These are phyloP conservation scores for Phalangium opilio DNA, from an alignment of 2,888 invertebrate species.

Conservation along the genomic window DNA sequence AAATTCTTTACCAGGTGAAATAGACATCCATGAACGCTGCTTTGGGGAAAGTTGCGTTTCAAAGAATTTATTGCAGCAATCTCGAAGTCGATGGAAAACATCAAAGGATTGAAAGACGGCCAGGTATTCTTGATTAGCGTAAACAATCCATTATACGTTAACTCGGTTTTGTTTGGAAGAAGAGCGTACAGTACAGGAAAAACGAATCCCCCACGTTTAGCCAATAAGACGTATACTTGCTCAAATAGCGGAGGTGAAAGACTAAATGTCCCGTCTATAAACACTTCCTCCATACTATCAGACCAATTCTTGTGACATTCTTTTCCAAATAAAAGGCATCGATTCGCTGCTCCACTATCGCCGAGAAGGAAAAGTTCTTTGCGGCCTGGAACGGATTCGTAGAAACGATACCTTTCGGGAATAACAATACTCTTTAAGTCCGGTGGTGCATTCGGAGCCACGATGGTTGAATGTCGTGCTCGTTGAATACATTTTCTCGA, in stretches of 20 bases:
- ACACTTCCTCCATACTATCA: no score
- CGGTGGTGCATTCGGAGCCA: no score
- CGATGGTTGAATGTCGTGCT: no score
- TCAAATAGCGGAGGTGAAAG: neutral
- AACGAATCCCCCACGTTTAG: neutral
- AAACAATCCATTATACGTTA: neutral
- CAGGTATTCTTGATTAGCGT: neutral
- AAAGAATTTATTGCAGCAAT: constrained; percentile 4
- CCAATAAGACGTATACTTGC: constrained; percentile 4
- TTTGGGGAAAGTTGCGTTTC: no score
- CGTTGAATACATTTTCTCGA: no score
- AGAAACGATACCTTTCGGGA: no score
- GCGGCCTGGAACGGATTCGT: no score
- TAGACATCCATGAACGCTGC: constrained; percentile 4
- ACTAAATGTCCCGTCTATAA: constrained; percentile 7
- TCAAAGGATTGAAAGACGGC: neutral
- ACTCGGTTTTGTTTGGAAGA: constrained; percentile 4
- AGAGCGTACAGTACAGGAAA: constrained; percentile 2
- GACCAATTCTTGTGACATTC: no score
- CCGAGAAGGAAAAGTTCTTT: no score
- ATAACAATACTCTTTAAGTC: no score
- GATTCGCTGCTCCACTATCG: no score
- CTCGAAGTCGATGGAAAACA: neutral
- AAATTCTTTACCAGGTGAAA: constrained; percentile 4
- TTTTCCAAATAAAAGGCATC: no score